Evolutionary conservation across 2,888 invertebrate genomes (phyloP), one percentile per base, ranked within the genome.

Genomic region (Eupithecia dodoneata): DNA sequence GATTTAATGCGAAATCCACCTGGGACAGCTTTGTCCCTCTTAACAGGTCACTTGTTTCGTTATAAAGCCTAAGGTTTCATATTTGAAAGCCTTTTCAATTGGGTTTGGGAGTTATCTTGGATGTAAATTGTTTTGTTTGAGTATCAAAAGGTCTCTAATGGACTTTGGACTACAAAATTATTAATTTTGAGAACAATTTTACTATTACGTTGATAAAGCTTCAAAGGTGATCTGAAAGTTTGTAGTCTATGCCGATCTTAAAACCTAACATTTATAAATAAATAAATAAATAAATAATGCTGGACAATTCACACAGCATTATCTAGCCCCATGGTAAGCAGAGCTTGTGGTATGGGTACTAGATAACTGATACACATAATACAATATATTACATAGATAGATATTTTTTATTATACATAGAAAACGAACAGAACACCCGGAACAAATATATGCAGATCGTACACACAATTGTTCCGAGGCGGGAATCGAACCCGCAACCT

Each of bases 11-110:
- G 65, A 73, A 73, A 10, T 15, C 65, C 70, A 72, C 74, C 73
- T 78, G 74, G 71, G 67, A 45, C 10, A 74, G 63, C 74, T 76
- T 80, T 73, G 70, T 76, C 41, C 47, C 30, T 65, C 44, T 70
- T 65, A 73, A 55, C 74, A 76, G 80, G 80, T 76, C 78, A 78
- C 75, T 78, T 78, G 78, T 75, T 77, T 79, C 74, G 45, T 70
- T 70, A 44, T 18, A 70, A 70, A 70, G 70, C 70, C 30, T 70
- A 70, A 70, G 70, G 70, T 70, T 70, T 70, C 70, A 70, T 47
- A 70, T 70, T 70, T 70, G 47, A 70, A 70, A 70, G 70, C 47
- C 45, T 69, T 70, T 70, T 70, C 70, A 70, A 70, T 70, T 47
- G 47, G 5, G 45, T 47, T 70, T 70, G 47, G 45, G 42, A 66